Evolutionary conservation across 2,113 vertebrate species (phyloP), one percentile per base, ranked within the genome.

Genomic region (Otolemur garnettii): DNA sequence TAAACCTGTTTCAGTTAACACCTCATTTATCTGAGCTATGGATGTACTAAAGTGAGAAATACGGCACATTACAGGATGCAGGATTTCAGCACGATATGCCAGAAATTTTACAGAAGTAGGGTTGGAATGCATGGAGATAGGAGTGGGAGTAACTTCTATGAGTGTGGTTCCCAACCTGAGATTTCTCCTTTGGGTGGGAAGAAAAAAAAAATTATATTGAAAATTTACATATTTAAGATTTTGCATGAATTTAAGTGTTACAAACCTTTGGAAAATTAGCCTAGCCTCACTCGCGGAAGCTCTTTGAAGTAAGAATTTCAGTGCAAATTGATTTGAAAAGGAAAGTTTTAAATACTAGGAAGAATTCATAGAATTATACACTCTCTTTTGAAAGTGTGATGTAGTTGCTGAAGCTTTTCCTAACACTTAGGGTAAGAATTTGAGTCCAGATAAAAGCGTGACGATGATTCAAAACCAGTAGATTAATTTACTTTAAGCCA

Each of bases 401-500:
- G 68, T 69, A 95, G 87, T 95, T 97, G 85, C 94, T 97, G 57
- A 78, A 96, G 93, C 97, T 87, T 98, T 97, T 97, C 55, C 90
- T 94, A 97, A 96, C 87, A 80, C 97, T 97, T 92, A 62, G 85
- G 97, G 80, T 94, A 75, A 74, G 79, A 24, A 80, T 93, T 59
- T 22, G 10, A 92, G 59, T 78, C 57, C 95, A 96, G 74, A 85
- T 55, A 89, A 84, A 93, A 50, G 91, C 66, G 66, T 80, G 93
- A 85, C 78, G 86, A 81, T 93, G 97, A 98, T 97, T 98, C 94
- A 97, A 98, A 98, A 95, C 91, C 88, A 96, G 95, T 87, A 98
- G 97, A 98, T 98, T 97, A 97, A 98, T 98, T 98, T 98, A 95
- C 97, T 97, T 98, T 98, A 96, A 97, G 95, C 93, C 97, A 98